A percentile compares a stretch with the other conserved stretches of the same genome.
Conservation (phyloP, 2,113 vertebrate species). For the Lycocorax pyrrhopterus region DNA sequence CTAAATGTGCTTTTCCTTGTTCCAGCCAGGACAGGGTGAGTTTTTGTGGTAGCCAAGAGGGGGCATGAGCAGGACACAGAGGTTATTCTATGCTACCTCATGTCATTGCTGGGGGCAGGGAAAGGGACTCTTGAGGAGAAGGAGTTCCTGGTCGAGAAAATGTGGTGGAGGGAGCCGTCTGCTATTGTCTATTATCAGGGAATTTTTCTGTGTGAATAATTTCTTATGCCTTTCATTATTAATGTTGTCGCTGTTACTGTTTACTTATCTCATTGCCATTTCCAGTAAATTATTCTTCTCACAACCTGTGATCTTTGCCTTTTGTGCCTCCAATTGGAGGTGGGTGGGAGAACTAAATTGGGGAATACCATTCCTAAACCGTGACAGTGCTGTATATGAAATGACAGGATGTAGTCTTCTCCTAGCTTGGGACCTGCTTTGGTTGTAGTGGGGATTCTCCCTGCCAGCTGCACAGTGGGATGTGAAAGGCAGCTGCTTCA, state of each 20-base stretch:
- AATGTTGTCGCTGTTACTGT: background rate
- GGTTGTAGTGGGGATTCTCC: background rate
- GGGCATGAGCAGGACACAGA: background rate
- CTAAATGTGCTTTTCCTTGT: background rate
- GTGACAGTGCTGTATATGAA: background rate
- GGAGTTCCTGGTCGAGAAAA: background rate
- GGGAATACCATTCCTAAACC: background rate
- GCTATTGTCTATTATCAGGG: fast-evolving
- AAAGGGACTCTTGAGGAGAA: too few relatives aligned
- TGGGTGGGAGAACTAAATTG: background rate
- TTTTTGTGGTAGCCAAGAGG: background rate
- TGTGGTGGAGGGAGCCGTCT: fast-evolving
- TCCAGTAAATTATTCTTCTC: background rate
- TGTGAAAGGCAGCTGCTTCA: background rate
- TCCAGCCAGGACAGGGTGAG: fast-evolving
- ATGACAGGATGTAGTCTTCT: fast-evolving
- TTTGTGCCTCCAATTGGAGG: background rate
- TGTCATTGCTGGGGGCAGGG: background rate
- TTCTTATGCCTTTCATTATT: background rate
- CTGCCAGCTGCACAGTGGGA: background rate
- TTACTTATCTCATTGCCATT: background rate
- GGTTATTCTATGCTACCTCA: background rate
- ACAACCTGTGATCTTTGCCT: fast-evolving
- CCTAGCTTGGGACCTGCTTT: background rate
- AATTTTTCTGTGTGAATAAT: background rate